Evolutionary conservation across 2,888 invertebrate genomes (phyloP).

Genomic region (Volucella bombylans): DNA sequence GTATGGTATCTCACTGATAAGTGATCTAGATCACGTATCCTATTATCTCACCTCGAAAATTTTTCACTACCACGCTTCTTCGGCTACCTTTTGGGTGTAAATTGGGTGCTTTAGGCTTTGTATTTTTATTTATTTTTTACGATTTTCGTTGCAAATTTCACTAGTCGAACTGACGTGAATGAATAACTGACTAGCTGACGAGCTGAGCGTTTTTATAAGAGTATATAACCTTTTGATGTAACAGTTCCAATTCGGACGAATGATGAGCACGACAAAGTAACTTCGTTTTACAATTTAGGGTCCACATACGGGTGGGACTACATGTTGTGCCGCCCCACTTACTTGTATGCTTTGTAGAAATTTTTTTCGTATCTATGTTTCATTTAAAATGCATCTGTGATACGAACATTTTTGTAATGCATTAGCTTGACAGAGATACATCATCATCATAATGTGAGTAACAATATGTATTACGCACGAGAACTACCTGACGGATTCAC

Average conservation of each 20-base stretch:
- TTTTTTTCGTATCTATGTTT: constrained; percentile 15
- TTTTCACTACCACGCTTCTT: constrained; percentile 75
- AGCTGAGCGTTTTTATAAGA: constrained; percentile 75
- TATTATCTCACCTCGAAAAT: constrained; percentile 72
- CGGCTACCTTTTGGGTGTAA: constrained; percentile 71
- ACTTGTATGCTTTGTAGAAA: too few species aligned
- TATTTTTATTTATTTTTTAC: constrained; percentile 17
- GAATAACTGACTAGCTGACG: constrained; percentile 73
- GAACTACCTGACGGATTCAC: constrained; percentile 67
- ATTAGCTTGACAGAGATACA: constrained; percentile 11
- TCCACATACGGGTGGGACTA: constrained; percentile 41
- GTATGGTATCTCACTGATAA: constrained; percentile 34
- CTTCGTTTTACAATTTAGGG: constrained; percentile 71
- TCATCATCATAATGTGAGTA: constrained; percentile 24
- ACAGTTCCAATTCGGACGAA: constrained; percentile 61
- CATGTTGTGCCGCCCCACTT: constrained; percentile 62
- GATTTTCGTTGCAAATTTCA: constrained; percentile 70
- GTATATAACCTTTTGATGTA: constrained; percentile 60
- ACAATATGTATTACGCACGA: constrained; percentile 11
- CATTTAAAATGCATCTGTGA: constrained; percentile 56
- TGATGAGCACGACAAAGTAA: constrained; percentile 67
- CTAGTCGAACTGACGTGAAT: constrained; percentile 75
- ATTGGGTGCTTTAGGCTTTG: constrained; percentile 76
- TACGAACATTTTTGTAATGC: constrained; percentile 13
- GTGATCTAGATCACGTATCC: constrained; percentile 69